Percentiles rank a stretch among this genome's conserved stretches.
These are phyloP conservation scores for Branchellion lobata DNA, from an alignment of 2,888 invertebrate genomes.

Conservation along the genomic window DNA sequence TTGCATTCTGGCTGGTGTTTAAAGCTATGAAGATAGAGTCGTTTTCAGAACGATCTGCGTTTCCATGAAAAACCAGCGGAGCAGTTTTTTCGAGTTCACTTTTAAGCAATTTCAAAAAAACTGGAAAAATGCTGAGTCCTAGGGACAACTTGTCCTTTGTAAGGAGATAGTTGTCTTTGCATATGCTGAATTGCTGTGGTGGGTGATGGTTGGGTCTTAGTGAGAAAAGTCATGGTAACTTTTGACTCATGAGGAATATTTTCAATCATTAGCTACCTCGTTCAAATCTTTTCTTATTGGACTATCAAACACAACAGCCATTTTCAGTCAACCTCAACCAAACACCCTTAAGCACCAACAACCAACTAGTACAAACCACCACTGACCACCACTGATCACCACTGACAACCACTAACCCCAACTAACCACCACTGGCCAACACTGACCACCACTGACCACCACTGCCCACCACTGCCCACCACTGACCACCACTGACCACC, in stretches of 20 bases:
- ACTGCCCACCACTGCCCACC: too few species aligned
- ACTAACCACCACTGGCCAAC: too few species aligned
- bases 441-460: too few species aligned
- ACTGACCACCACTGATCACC: too few species aligned
- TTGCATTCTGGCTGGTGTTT: too few species aligned
- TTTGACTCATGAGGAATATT: not conserved
- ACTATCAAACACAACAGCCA: not conserved
- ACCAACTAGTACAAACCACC: too few species aligned
- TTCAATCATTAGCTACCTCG: not conserved
- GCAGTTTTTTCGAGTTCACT: conserved; percentile 34
- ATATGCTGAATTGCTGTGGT: conserved; percentile 49
- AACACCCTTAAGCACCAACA: too few species aligned
- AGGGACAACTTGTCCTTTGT: conserved; percentile 93
- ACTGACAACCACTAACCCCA: too few species aligned
- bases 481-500: too few species aligned
- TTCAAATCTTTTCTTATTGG: not conserved
- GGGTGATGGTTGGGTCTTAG: not conserved
- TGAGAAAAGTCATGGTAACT: not conserved
- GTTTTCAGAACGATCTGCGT: not conserved
- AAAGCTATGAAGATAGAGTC: not conserved
- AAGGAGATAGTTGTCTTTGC: conserved; percentile 74
- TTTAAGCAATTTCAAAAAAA: conserved; percentile 77
- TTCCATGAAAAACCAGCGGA: conserved; percentile 47
- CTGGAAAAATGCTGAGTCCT: conserved; percentile 90
- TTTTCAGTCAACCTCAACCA: too few species aligned